Conservation (phyloP, 2,888 invertebrate genomes). For the Petrolisthes cinctipes region DNA sequence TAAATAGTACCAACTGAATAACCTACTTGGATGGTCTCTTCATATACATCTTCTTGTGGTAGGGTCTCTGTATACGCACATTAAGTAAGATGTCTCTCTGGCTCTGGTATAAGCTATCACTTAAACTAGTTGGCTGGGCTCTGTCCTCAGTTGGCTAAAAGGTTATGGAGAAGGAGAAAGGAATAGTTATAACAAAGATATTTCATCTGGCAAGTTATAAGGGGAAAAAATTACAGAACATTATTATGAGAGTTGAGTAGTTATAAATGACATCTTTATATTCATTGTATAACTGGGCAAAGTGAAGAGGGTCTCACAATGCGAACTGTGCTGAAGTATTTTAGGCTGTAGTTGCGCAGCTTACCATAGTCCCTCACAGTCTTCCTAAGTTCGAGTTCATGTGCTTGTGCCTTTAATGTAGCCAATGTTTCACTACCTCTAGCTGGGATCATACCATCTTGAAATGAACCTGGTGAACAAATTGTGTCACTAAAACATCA, state of each 20-base stretch:
- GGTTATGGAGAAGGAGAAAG: no score
- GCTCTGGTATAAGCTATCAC: neutral
- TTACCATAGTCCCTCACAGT: neutral
- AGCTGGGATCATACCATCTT: neutral
- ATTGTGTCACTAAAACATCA: no score
- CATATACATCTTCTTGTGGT: conserved; percentile 46
- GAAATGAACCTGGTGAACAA: neutral
- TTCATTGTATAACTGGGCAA: no score
- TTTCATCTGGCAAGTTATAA: no score
- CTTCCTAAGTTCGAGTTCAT: neutral
- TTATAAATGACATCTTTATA: no score
- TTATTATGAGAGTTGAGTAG: no score
- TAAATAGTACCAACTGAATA: neutral
- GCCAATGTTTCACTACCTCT: neutral
- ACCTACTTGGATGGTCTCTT: conserved; percentile 57
- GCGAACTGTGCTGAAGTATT: neutral
- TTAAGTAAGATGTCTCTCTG: conserved; percentile 51
- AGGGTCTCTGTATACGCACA: conserved; percentile 60
- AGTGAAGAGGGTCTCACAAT: neutral
- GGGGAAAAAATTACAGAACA: no score
- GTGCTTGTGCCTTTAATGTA: neutral
- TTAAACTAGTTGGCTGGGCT: no score
- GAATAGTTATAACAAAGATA: no score
- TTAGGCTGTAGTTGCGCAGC: neutral
- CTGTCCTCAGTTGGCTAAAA: no score